Conservation (phyloP, 2,888 invertebrate genomes). For the Geophilus truncorum region DNA sequence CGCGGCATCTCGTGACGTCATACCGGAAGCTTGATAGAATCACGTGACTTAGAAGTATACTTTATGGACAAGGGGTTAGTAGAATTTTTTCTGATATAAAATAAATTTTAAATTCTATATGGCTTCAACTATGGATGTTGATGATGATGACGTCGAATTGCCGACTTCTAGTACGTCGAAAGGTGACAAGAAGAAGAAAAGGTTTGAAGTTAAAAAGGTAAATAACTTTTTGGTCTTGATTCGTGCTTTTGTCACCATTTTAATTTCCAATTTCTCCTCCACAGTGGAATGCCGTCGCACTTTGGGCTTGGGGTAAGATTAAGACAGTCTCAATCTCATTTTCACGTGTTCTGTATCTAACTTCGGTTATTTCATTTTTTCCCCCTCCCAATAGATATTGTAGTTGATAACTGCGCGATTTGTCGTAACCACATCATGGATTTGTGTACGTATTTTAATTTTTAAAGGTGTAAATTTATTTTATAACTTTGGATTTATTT, state of each 20-base stretch:
- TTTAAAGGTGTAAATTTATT: no score
- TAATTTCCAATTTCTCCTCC: conserved; percentile 47
- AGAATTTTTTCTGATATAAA: no score
- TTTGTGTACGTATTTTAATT: conserved; percentile 63
- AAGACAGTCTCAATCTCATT: not conserved
- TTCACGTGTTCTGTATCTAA: conserved; percentile 18
- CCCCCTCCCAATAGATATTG: conserved; percentile 84
- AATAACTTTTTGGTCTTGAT: no score
- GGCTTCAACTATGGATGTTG: conserved; percentile 70
- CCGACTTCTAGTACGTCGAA: conserved; percentile 82
- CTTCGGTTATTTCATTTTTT: not conserved
- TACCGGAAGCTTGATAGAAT: no score
- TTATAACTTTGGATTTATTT: no score
- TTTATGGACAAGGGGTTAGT: no score
- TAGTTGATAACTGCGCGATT: conserved; percentile 99
- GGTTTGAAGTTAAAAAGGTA: conserved; percentile 98
- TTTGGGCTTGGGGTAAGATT: conserved; percentile 95
- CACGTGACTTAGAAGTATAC: no score
- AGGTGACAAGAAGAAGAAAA: conserved; percentile 88
- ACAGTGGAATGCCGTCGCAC: conserved; percentile 98
- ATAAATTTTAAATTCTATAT: not conserved
- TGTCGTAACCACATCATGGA: conserved; percentile 99
- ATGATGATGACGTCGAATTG: conserved; percentile 84
- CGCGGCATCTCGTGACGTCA: no score
- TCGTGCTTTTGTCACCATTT: no score